phyloP scores from a whole-genome alignment of 2,113 vertebrate species.

The Pelusios castaneus region DNA sequence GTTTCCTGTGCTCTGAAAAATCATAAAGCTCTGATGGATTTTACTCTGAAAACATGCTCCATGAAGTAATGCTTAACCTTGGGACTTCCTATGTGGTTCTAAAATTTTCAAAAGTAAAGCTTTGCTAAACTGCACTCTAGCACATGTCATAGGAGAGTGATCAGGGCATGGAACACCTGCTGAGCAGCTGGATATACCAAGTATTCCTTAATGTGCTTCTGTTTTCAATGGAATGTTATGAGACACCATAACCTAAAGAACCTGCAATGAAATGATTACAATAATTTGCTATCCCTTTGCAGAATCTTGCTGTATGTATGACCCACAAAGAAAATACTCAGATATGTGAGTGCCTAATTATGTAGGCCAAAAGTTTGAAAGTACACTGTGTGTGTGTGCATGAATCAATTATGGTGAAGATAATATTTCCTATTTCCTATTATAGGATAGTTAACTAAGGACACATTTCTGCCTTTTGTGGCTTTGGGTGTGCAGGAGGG shows the following conservation, averaged over 20 bases:
- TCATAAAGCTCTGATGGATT: not conserved
- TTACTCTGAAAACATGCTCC: not conserved
- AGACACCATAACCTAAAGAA: not conserved
- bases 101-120: not conserved
- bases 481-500: not conserved
- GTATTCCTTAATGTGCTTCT: not conserved
- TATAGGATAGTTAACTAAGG: not conserved
- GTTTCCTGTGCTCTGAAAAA: constrained; percentile 6
- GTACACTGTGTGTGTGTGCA: not conserved
- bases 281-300: not conserved
- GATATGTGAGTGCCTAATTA: rapidly evolving
- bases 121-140: not conserved
- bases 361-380: not conserved
- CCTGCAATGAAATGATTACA: not conserved
- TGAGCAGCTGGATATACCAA: not conserved
- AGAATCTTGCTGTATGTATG: not conserved
- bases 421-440: not conserved
- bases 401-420: not conserved
- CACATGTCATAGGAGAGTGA: not conserved
- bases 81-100: not conserved
- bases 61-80: not conserved
- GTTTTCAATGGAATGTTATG: not conserved
- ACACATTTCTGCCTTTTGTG: not conserved
- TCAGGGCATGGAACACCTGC: not conserved
- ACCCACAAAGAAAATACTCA: not conserved